Conservation (phyloP, 2,113 vertebrate genomes). For the Noturus placidus region DNA sequence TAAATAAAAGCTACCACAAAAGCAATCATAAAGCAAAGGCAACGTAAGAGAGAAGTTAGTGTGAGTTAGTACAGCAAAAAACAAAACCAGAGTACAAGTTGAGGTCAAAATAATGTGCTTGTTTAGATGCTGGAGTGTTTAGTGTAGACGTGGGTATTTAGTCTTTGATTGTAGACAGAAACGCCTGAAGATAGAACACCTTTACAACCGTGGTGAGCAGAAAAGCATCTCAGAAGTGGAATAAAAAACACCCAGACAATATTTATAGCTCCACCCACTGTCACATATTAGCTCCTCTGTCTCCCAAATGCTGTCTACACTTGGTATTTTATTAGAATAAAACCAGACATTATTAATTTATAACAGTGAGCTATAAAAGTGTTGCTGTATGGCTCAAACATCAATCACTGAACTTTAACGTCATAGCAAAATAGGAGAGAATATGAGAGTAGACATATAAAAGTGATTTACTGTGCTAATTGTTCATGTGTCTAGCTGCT, state of each 20-base stretch:
- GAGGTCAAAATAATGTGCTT: background rate
- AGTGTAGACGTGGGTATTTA: background rate
- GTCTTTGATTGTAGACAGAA: background rate
- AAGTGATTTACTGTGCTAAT: constrained; percentile 3
- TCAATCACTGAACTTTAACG: constrained; percentile 24
- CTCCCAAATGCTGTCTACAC: background rate
- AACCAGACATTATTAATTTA: constrained; percentile 18
- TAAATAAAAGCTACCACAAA: background rate
- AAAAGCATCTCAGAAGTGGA: background rate
- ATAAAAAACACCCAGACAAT: background rate
- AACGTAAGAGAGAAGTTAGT: background rate
- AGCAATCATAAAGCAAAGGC: background rate
- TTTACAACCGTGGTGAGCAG: background rate
- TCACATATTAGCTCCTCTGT: background rate
- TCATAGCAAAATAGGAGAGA: background rate
- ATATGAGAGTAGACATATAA: constrained; percentile 5
- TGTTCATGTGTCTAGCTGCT: background rate
- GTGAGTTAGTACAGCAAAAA: background rate
- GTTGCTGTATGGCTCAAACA: background rate
- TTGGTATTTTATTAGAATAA: background rate
- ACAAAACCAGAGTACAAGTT: background rate
- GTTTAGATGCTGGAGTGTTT: background rate
- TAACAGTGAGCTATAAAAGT: constrained; percentile 4
- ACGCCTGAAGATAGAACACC: background rate
- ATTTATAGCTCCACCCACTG: background rate